These are phyloP conservation scores for Oeneis ivallda DNA, from an alignment of 2,888 invertebrate species.

Conservation along the genomic window DNA sequence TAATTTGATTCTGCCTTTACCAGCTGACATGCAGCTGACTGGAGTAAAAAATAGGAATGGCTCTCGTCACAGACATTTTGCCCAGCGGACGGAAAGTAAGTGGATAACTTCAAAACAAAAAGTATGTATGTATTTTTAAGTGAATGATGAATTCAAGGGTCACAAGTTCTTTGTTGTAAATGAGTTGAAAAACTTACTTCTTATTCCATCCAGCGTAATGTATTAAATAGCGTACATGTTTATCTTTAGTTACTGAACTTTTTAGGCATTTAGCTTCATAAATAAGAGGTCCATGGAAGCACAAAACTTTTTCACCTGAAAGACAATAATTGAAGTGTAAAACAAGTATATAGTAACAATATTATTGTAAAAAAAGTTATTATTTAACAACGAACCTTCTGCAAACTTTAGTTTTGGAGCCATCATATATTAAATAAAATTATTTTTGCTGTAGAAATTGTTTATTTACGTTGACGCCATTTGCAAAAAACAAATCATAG, in stretches of 20 bases:
- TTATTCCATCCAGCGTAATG: constrained; percentile 99
- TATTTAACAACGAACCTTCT: constrained; percentile 75
- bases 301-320: constrained; percentile 93
- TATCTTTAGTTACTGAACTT: constrained; percentile 90
- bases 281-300: constrained; percentile 97
- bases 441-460: constrained; percentile 12
- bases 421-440: constrained; percentile 52
- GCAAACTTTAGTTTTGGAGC: constrained; percentile 87
- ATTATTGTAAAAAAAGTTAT: background rate
- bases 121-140: background rate
- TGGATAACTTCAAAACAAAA: too few relatives aligned
- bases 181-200: constrained; percentile 84
- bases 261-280: constrained; percentile 98
- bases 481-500: background rate
- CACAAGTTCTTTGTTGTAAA: background rate
- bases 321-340: constrained; percentile 39
- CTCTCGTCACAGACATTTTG: too few relatives aligned
- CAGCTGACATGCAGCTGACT: too few relatives aligned
- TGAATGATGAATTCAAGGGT: background rate
- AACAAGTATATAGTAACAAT: background rate
- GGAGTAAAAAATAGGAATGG: too few relatives aligned
- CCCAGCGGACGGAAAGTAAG: too few relatives aligned
- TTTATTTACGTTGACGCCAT: constrained; percentile 9
- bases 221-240: constrained; percentile 94
- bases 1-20: too few relatives aligned